Evolutionary conservation across 2,113 vertebrate species (phyloP).

Genomic region (Lucifuga dentata): DNA sequence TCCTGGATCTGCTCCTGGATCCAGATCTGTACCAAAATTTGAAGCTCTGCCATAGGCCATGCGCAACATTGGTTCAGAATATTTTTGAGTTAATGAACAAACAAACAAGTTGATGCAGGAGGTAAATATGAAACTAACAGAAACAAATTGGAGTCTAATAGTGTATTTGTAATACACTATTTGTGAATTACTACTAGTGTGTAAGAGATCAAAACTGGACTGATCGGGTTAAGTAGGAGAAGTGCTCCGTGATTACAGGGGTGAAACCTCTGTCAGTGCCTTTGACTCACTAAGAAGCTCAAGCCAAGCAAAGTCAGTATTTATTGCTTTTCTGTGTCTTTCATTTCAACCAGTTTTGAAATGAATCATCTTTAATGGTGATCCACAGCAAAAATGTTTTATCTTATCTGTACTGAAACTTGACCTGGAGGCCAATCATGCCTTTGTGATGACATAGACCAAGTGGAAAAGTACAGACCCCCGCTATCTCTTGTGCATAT

Average conservation of each 20-base stretch:
- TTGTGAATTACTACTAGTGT: too few species aligned
- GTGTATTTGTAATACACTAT: too few species aligned
- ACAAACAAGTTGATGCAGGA: too few species aligned
- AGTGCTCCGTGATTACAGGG: slow-evolving; percentile 4
- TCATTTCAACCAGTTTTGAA: slow-evolving; percentile 29
- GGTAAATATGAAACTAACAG: slow-evolving; percentile 8
- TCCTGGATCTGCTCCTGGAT: too few species aligned
- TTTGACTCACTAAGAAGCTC: too few species aligned
- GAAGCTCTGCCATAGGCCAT: too few species aligned
- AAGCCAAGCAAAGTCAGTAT: slow-evolving; percentile 1
- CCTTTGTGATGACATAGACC: slow-evolving; percentile 72
- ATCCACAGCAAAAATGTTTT: slow-evolving; percentile 32
- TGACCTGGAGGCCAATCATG: slow-evolving; percentile 67
- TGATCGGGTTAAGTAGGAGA: not conserved
- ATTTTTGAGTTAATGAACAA: too few species aligned
- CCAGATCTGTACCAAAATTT: too few species aligned
- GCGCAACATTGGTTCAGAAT: too few species aligned
- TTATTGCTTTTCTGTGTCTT: slow-evolving; percentile 24
- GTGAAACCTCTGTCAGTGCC: too few species aligned
- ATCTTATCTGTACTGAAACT: slow-evolving; percentile 73
- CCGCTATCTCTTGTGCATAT: slow-evolving; percentile 60
- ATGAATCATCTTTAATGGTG: slow-evolving; percentile 21
- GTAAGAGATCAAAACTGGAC: too few species aligned
- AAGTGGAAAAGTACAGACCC: slow-evolving; percentile 78
- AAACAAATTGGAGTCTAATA: slow-evolving; percentile 6